A percentile compares a stretch with the other conserved stretches of the same genome.
Evolutionary conservation across 23 tunicate genomes (phyloP).

Genomic region (Trididemnum nubilum): DNA sequence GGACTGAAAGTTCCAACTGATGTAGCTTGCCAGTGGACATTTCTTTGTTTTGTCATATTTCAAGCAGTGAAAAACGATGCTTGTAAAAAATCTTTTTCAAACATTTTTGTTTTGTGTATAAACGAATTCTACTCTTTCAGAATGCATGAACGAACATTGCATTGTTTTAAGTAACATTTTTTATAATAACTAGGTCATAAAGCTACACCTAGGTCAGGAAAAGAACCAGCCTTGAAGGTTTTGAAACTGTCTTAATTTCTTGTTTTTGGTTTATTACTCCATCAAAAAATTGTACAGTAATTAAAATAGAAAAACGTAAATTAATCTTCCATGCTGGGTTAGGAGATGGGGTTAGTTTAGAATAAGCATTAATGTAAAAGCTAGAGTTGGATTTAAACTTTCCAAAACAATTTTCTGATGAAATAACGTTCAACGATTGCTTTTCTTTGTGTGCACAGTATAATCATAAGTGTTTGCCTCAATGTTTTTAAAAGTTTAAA

Average conservation of each 20-base stretch:
- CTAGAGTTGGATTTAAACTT: too few relatives aligned
- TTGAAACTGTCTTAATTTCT: conserved; percentile 16
- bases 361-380: too few relatives aligned
- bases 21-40: background rate
- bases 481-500: too few relatives aligned
- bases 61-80: conserved; percentile 4
- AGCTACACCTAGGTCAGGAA: conserved; percentile 5
- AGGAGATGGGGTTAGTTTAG: too few relatives aligned
- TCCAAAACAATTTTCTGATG: too few relatives aligned
- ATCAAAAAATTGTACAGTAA: too few relatives aligned
- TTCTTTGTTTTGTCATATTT: conserved; percentile 14
- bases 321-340: too few relatives aligned
- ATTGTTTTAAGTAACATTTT: background rate
- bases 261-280: too few relatives aligned
- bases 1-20: conserved; percentile 6
- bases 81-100: conserved; percentile 6
- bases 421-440: too few relatives aligned
- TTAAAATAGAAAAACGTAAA: too few relatives aligned
- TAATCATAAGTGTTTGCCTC: too few relatives aligned
- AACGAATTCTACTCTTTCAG: background rate
- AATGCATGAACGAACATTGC: background rate
- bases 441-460: too few relatives aligned
- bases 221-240: conserved; percentile 3
- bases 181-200: background rate
- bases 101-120: background rate